Evolutionary conservation across 2,113 vertebrate species (phyloP).

Genomic region (Okapia johnstoni): DNA sequence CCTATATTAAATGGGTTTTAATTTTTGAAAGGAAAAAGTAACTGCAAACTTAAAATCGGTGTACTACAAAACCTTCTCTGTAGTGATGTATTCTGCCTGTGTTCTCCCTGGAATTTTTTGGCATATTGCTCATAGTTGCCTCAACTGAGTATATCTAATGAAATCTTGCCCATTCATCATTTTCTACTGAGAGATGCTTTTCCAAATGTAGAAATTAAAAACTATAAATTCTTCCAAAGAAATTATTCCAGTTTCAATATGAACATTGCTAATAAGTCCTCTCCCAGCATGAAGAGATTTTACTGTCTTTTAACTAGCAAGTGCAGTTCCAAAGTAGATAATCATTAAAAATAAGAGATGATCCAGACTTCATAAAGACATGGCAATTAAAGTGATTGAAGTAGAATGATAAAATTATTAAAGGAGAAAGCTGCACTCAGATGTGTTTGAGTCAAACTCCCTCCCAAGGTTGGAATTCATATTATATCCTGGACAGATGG

Average conservation of each 20-base stretch:
- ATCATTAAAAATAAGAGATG: neutral
- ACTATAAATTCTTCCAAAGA: slow-evolving; percentile 28
- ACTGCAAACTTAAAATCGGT: slow-evolving; percentile 11
- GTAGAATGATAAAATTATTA: neutral
- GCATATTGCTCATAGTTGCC: neutral
- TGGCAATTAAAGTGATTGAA: neutral
- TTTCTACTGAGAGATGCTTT: slow-evolving; percentile 37
- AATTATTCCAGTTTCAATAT: neutral
- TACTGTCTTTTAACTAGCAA: slow-evolving; percentile 19
- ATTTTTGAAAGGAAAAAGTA: slow-evolving; percentile 30
- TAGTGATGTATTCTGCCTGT: neutral
- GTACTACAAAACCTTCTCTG: neutral
- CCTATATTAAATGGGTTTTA: neutral
- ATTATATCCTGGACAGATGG: neutral
- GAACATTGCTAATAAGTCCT: neutral
- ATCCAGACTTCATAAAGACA: neutral
- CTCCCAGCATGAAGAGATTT: neutral
- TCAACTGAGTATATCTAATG: neutral
- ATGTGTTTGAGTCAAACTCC: neutral
- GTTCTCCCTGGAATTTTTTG: neutral
- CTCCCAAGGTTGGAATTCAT: neutral
- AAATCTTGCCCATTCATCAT: neutral
- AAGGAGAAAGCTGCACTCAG: neutral
- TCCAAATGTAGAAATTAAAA: slow-evolving; percentile 35
- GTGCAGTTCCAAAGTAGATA: neutral